Evolutionary conservation across 1,140 invertebrate species (phyloP).

Genomic region (Nylanderia fulva): DNA sequence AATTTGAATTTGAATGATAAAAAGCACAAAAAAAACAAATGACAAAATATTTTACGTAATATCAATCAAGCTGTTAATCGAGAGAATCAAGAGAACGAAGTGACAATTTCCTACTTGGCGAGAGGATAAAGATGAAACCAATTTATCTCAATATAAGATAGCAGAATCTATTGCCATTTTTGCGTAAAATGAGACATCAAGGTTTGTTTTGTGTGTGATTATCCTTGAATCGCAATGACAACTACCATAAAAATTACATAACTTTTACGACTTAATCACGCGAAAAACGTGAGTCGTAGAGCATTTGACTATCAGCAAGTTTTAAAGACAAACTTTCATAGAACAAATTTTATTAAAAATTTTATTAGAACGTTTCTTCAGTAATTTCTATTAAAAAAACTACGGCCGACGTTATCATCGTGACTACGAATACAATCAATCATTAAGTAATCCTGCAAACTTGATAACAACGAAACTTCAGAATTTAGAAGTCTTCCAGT

Average conservation of each 20-base stretch:
- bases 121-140: background rate
- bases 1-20: slow-evolving; percentile 12
- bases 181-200: background rate
- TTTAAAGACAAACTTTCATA: background rate
- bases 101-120: background rate
- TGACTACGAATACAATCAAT: slow-evolving; percentile 19
- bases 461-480: slow-evolving; percentile 25
- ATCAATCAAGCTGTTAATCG: slow-evolving; percentile 1
- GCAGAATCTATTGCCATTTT: background rate
- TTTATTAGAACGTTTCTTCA: background rate
- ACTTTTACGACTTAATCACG: slow-evolving; percentile 34
- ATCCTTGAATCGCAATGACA: slow-evolving; percentile 12
- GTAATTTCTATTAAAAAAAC: slow-evolving; percentile 7
- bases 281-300: background rate
- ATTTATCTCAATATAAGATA: background rate
- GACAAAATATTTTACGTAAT: background rate
- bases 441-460: background rate
- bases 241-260: background rate
- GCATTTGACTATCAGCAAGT: background rate
- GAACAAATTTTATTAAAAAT: background rate
- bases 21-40: background rate
- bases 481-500: slow-evolving; percentile 33
- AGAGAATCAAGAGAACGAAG: background rate
- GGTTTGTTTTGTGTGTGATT: too few species aligned
- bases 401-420: background rate